A percentile compares a stretch with the other conserved stretches of the same genome.
Conservation (phyloP, 2,797 vertebrate genomes). For the Cetoscarus ocellatus region DNA sequence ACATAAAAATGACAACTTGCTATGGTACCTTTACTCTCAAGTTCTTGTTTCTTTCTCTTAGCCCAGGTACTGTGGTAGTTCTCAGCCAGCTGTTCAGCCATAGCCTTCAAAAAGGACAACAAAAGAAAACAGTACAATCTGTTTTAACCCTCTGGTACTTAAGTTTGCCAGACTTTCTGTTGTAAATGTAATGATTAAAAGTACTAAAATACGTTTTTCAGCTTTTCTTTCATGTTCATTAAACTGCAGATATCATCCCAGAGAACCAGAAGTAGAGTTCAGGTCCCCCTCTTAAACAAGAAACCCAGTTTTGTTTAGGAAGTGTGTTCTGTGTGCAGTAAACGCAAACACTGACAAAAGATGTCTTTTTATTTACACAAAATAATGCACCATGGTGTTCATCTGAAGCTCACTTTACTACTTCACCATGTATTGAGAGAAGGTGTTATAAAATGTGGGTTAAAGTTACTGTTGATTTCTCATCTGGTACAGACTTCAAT, state of each 20-base stretch:
- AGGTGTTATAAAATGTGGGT: background rate
- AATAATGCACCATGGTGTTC: background rate
- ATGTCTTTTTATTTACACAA: background rate
- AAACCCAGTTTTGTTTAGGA: constrained; percentile 11
- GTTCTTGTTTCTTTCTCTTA: constrained; percentile 92
- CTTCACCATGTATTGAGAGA: background rate
- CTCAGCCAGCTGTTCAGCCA: constrained; percentile 96
- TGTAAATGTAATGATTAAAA: background rate
- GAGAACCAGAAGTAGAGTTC: no score
- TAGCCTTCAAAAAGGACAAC: constrained; percentile 81
- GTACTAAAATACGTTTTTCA: no score
- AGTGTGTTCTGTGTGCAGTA: background rate
- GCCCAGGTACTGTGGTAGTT: constrained; percentile 96
- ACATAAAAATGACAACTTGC: background rate
- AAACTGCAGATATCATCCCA: no score
- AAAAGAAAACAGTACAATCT: background rate
- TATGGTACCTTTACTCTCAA: constrained; percentile 93
- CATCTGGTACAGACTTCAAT: background rate
- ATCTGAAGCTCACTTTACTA: background rate
- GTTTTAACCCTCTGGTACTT: background rate
- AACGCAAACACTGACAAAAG: no score
- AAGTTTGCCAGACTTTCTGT: background rate
- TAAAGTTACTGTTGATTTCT: background rate
- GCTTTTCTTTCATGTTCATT: no score
- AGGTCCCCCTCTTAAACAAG: background rate